phyloP scores from a whole-genome alignment of 2,113 vertebrate species.

The Oceanodroma tethys region DNA sequence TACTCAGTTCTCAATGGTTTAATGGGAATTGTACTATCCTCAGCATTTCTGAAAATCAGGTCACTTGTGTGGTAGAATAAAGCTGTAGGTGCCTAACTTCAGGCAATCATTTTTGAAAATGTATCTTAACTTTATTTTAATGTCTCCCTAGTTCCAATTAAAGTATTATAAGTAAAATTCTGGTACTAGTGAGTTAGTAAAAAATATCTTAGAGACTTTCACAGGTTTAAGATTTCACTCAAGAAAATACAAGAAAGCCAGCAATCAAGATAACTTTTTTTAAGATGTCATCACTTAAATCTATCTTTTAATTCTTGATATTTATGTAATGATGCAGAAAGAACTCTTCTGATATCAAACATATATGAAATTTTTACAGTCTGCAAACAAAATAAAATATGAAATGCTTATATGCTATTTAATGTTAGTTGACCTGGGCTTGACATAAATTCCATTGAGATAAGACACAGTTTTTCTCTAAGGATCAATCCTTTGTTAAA shows the following conservation, averaged over 20 bases:
- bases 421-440: neutral
- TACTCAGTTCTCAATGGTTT: neutral
- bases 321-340: neutral
- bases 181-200: neutral
- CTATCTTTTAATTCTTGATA: neutral
- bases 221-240: neutral
- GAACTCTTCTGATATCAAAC: neutral
- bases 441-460: neutral
- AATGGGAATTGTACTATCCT: neutral
- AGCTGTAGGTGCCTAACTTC: neutral
- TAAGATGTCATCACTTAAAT: neutral
- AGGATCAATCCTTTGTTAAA: neutral
- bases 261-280: neutral
- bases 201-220: neutral
- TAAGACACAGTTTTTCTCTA: neutral
- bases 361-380: neutral
- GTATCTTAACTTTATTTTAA: neutral
- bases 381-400: neutral
- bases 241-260: neutral
- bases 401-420: neutral
- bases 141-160: neutral
- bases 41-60: slow-evolving; percentile 32
- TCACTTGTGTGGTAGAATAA: slow-evolving; percentile 7
- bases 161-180: neutral
- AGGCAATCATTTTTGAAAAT: slow-evolving; percentile 8